Evolutionary conservation across 2,113 vertebrate species (phyloP).

Genomic region (Albula goreensis): DNA sequence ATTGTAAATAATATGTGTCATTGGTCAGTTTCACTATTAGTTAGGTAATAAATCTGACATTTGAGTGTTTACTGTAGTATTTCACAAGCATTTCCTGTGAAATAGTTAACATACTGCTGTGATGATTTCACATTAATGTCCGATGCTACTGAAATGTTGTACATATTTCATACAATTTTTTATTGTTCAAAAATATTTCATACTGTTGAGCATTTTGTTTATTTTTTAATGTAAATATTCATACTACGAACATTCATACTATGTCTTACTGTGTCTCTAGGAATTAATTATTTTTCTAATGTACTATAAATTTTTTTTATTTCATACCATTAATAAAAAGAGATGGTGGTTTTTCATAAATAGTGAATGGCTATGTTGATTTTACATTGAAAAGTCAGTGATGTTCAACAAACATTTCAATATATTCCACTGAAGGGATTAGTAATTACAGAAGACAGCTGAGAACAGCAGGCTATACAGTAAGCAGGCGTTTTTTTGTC

Average conservation of each 20-base stretch:
- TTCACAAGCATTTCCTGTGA: background rate
- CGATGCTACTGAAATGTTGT: background rate
- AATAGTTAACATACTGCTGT: background rate
- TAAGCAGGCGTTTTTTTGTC: background rate
- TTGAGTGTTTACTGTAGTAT: no score
- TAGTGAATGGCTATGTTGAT: no score
- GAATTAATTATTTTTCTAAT: conserved; percentile 20
- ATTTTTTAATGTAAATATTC: conserved; percentile 43
- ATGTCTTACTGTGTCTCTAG: background rate
- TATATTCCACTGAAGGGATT: background rate
- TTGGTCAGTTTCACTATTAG: background rate
- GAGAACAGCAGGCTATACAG: background rate
- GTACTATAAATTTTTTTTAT: conserved; percentile 5
- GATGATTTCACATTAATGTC: background rate
- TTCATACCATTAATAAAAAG: background rate
- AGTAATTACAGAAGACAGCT: background rate
- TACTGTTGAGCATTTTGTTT: conserved; percentile 19
- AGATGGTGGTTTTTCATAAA: background rate
- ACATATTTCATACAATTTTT: background rate
- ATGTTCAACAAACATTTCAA: background rate
- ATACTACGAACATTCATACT: background rate
- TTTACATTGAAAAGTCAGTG: no score
- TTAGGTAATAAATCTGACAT: background rate
- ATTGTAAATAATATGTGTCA: background rate
- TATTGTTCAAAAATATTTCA: conserved; percentile 14